Conservation (phyloP, 2,888 invertebrate species). For the Hipparchia semele region DNA sequence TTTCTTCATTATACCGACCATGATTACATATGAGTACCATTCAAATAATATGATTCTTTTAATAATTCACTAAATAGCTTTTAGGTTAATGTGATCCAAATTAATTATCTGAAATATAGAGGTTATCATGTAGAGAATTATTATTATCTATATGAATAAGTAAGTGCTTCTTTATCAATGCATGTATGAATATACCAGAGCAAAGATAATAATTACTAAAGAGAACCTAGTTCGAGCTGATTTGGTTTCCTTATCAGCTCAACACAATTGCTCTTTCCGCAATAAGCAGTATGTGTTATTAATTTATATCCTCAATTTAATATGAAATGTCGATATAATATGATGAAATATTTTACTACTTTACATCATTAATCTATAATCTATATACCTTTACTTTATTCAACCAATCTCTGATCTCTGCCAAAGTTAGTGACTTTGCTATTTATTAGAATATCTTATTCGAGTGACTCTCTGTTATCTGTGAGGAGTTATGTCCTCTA, state of each 20-base stretch:
- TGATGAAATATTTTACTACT: not conserved
- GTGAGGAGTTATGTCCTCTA: no score
- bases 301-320: not conserved
- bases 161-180: not conserved
- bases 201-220: constrained; percentile 8
- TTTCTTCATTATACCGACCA: not conserved
- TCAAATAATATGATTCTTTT: not conserved
- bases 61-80: not conserved
- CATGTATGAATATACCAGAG: constrained; percentile 4
- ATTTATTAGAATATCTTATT: no score
- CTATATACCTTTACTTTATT: no score
- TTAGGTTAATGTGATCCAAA: constrained; percentile 24
- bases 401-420: no score
- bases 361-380: not conserved
- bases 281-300: not conserved
- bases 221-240: constrained; percentile 8
- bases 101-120: constrained; percentile 4
- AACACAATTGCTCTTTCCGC: not conserved
- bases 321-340: not conserved
- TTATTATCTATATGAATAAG: not conserved
- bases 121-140: constrained; percentile 10
- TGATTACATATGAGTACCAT: no score
- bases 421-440: no score
- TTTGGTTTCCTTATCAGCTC: constrained; percentile 8
- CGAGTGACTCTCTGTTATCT: no score